These are phyloP conservation scores for Gulo gulo DNA, from an alignment of 2,113 vertebrate genomes.

Conservation along the genomic window DNA sequence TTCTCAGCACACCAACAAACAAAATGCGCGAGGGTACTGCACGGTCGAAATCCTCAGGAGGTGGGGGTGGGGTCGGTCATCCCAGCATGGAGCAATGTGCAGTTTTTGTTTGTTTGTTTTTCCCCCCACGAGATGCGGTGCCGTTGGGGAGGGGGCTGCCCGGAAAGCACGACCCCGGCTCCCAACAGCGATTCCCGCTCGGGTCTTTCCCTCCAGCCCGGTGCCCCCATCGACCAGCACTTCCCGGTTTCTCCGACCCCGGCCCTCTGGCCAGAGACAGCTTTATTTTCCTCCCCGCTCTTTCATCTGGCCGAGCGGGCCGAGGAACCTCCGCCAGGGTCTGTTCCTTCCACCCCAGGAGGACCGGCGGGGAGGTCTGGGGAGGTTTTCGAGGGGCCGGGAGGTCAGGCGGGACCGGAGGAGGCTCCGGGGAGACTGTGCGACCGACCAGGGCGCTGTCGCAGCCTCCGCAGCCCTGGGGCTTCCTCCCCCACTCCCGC, in stretches of 20 bases:
- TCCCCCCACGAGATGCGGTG: neutral
- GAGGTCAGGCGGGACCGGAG: neutral
- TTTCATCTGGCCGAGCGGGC: neutral
- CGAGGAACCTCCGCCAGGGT: neutral
- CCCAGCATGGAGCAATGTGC: neutral
- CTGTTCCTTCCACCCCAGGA: neutral
- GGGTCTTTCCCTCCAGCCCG: neutral
- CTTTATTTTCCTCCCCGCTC: neutral
- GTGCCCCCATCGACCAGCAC: neutral
- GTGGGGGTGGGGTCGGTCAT: too few relatives aligned
- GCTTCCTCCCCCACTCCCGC: slow-evolving; percentile 32
- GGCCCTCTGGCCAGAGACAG: neutral
- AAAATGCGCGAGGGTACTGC: neutral
- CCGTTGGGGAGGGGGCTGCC: neutral
- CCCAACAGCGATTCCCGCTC: neutral
- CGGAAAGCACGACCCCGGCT: neutral
- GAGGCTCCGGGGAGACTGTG: neutral
- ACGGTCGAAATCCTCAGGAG: neutral
- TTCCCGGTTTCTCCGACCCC: neutral
- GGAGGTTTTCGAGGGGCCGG: neutral
- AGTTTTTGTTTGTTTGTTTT: neutral
- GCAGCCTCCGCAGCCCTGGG: neutral
- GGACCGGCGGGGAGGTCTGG: neutral
- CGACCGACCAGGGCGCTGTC: fast-evolving
- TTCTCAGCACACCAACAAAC: neutral